These are phyloP conservation scores for Campoletis raptor DNA, from an alignment of 2,888 invertebrate genomes.

Conservation along the genomic window DNA sequence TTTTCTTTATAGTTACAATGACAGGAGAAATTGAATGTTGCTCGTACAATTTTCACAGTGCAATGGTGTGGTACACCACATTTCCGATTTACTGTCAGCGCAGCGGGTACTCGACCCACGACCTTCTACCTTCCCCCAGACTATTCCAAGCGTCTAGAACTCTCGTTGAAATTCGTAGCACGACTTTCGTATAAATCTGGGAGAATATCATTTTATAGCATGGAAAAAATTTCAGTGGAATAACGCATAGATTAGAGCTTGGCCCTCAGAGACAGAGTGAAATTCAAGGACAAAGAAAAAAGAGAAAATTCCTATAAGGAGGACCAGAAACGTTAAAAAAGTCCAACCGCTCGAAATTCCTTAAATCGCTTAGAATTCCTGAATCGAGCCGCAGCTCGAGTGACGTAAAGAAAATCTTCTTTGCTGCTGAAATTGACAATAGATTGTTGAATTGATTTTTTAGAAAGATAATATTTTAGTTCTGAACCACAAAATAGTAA, in stretches of 20 bases:
- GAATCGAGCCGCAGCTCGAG: too few species aligned
- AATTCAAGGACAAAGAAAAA: conserved; percentile 18
- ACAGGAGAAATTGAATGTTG: conserved; percentile 81
- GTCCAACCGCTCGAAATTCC: neutral
- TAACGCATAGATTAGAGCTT: conserved; percentile 66
- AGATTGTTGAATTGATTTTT: too few species aligned
- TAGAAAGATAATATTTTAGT: too few species aligned
- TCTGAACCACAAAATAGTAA: too few species aligned
- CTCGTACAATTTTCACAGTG: conserved; percentile 76
- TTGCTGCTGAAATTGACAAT: too few species aligned
- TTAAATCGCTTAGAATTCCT: neutral
- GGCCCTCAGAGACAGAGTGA: conserved; percentile 34
- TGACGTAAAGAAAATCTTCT: too few species aligned
- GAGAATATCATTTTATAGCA: conserved; percentile 79
- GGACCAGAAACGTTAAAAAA: neutral
- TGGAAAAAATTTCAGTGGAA: conserved; percentile 76
- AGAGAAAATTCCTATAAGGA: neutral
- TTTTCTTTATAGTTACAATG: conserved; percentile 78
- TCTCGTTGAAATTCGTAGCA: conserved; percentile 77
- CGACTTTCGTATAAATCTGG: conserved; percentile 77
- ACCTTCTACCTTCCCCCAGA: conserved; percentile 2
- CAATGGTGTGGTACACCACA: conserved; percentile 49
- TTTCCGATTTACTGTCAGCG: conserved; percentile 35
- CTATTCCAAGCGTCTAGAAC: conserved; percentile 28
- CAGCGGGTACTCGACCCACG: conserved; percentile 17